phyloP scores from a whole-genome alignment of 2,888 invertebrate species.

The Plebejus anna region DNA sequence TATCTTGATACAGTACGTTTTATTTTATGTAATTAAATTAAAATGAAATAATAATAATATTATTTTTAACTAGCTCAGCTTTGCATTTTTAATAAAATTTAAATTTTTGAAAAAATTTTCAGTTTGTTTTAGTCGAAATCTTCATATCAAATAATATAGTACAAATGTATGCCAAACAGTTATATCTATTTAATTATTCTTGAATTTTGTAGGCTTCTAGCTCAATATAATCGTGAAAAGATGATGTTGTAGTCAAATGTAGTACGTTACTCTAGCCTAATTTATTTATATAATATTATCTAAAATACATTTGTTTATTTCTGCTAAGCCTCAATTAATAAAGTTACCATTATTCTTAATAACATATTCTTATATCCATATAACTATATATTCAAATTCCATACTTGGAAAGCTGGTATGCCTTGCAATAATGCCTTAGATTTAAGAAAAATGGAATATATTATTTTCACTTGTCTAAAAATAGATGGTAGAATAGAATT shows the following conservation, averaged over 20 bases:
- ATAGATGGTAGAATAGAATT: neutral
- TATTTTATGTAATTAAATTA: neutral
- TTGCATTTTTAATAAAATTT: neutral
- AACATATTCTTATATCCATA: neutral
- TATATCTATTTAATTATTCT: neutral
- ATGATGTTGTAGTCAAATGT: neutral
- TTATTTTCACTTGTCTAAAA: neutral
- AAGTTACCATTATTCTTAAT: slow-evolving; percentile 1
- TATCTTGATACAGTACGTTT: neutral
- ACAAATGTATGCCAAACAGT: slow-evolving; percentile 23
- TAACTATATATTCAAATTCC: slow-evolving; percentile 2
- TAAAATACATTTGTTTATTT: neutral
- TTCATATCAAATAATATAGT: slow-evolving; percentile 23
- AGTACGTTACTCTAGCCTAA: neutral
- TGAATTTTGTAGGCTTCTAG: neutral
- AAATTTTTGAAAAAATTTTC: neutral
- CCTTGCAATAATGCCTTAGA: slow-evolving; percentile 25
- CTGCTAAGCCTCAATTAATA: neutral
- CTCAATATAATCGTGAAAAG: neutral
- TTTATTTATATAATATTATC: neutral
- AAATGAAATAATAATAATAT: neutral
- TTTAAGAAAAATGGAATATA: neutral
- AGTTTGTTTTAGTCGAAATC: slow-evolving; percentile 1
- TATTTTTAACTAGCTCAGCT: neutral
- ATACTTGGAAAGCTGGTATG: slow-evolving; percentile 14